phyloP scores from a whole-genome alignment of 2,113 vertebrate genomes.

The Boulengeromyrus knoepffleri region DNA sequence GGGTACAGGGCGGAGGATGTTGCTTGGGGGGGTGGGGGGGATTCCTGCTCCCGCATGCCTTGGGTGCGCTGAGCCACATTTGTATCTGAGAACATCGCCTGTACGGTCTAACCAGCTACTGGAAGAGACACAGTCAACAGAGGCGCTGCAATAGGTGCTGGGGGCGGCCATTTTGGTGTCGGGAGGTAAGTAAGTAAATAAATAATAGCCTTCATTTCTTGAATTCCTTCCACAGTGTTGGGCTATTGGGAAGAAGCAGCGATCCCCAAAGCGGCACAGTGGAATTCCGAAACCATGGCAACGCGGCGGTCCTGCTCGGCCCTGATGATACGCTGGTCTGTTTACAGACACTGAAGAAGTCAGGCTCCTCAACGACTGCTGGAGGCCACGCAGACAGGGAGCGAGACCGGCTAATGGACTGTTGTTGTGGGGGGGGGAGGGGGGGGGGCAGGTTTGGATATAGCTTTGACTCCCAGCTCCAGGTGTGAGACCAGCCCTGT shows the following conservation, averaged over 20 bases:
- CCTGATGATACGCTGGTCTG: background rate
- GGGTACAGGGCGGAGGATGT: background rate
- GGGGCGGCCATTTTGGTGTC: background rate
- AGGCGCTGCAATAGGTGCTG: background rate
- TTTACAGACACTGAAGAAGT: background rate
- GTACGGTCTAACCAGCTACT: background rate
- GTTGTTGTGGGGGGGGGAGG: background rate
- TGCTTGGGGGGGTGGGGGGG: background rate
- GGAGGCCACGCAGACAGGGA: background rate
- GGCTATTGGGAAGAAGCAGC: background rate
- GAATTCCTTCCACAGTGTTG: background rate
- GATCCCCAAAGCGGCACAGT: background rate
- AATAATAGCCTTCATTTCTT: background rate
- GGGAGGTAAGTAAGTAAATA: background rate
- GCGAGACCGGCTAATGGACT: background rate
- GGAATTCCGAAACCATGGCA: slow-evolving; percentile 5
- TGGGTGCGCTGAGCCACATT: background rate
- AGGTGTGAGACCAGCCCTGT: background rate
- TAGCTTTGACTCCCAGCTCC: too few species aligned
- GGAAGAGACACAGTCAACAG: background rate
- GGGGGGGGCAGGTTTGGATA: background rate
- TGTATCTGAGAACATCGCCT: background rate
- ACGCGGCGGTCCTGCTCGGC: background rate
- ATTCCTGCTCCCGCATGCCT: background rate
- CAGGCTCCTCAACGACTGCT: background rate